Base-by-base conservation (phyloP, 2,888 invertebrate species). In the Erannis defoliaria region DNA sequence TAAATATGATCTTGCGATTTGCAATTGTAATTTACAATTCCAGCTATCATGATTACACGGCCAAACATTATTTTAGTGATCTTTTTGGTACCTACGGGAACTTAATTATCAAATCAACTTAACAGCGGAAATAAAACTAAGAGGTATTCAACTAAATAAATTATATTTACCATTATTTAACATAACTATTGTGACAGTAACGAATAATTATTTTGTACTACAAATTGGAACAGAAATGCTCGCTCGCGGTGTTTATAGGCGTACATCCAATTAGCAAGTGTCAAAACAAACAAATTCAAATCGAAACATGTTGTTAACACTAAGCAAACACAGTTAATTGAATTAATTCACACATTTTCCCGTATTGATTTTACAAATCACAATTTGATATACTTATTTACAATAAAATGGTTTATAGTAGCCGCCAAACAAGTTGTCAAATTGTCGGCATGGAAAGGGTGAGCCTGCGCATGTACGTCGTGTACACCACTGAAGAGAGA, bases 121-220 rank as follows among this genome's bases (percentile, higher is more conserved):
- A 63, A 61, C 70, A 61, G 64, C 64, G 49, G 64, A 80, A 86
- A 84, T 85, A 81, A 85, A 86, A 87, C 82, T 76, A 76, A 67
- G 55, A 61, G 64, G 31, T 19, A 19, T 74, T 64, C 78, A 84
- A 84, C 81, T 82, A 81, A 82, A 85, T 83, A 82, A 78, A 83
- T 76, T 86, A 66, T 88, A 87, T 86, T 71, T 88, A 75, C 76
- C 78, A 78, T 78, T 75, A 76, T 77, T 72, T 77, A 84, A 83
- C 77, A 82, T 73, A 80, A 81, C 68, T 75, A 69, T 83, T 81
- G 79, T 80, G 81, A 84, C 81, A 75, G 74, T 75, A 77, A 80
- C 73, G 76, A 76, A 76, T 74, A 82, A 74, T 12, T 72, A 71
- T 75, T 86, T 85, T 86, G 85, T 86, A 86, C 85, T 87, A 82